Base-by-base conservation (phyloP, 2,888 invertebrate species). In the Adelognathus sp. region DNA sequence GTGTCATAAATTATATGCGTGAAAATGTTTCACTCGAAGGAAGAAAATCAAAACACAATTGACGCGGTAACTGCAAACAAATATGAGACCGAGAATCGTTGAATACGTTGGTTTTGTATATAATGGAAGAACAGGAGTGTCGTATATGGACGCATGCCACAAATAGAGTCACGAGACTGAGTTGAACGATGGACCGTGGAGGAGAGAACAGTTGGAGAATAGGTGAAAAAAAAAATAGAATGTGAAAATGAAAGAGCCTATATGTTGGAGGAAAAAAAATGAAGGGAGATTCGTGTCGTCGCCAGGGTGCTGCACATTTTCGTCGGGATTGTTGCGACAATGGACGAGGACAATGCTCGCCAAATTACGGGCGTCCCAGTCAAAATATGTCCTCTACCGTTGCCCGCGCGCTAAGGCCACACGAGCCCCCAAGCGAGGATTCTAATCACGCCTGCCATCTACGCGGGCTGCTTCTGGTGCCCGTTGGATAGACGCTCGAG, bases 351-450 rank as follows among this genome's bases (percentile, higher is more conserved):
- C 90, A 90, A 89, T 90, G 86, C 86, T 71, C 82, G 84, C 87
- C 88, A 90, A 90, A 90, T 90, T 90, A 89, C 87, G 86, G 86
- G 85, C 81, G 46, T 85, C 84, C 85, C 88, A 89, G 89, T 90
- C 90, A 90, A 90, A 90, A 90, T 90, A 90, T 86, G 82, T 84
- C 82, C 80, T 82, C 81, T 41, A 54, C 44, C 56, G 46, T 7
- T 36, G 24, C 18, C 39, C 41, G 14, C 16, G 18, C 46, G 50
- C 11, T 61, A n/a, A n/a, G 33, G 46, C 31, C n/a, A n/a, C 71
- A 54, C 78, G 74, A 70, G 41, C 74, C 54, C 67, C 79, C 31
- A 33, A 60, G 67, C 74, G 29, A 76, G 80, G 64, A 67, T 71
- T 71, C 60, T 78, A 83, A 85, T 85, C 85, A 81, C 76, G 71